Percentiles rank a stretch among this genome's conserved stretches.
phyloP scores from a whole-genome alignment of 2,113 vertebrate species.

The Leiothrix lutea region DNA sequence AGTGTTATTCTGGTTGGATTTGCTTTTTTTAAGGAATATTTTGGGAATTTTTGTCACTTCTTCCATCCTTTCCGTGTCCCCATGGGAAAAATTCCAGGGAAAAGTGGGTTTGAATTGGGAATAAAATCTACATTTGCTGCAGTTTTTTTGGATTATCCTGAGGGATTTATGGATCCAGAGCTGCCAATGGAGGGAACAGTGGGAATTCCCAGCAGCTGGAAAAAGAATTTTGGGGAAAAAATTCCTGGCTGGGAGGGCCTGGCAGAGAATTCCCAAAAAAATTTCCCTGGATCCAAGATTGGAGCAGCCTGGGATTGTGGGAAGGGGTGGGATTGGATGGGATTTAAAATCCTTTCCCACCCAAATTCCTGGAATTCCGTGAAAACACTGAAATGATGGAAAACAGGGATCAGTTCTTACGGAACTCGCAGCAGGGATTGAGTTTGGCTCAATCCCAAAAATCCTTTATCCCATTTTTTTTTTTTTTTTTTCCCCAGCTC shows the following conservation, averaged over 20 bases:
- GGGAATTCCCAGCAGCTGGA: background rate
- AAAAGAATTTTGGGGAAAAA: background rate
- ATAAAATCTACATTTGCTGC: background rate
- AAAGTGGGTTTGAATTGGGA: background rate
- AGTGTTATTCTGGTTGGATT: background rate
- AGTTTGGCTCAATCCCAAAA: background rate
- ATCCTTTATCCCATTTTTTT: background rate
- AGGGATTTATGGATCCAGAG: background rate
- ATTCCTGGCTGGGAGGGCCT: background rate
- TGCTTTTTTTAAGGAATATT: background rate
- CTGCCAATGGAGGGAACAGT: background rate
- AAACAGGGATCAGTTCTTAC: accelerated
- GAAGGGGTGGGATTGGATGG: background rate
- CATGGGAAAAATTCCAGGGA: background rate
- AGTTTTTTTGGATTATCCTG: background rate
- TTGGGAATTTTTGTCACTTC: background rate
- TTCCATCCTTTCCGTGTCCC: accelerated
- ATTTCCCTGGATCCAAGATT: background rate
- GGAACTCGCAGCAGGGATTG: background rate
- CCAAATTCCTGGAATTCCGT: background rate
- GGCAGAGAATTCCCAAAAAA: background rate
- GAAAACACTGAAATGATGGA: background rate
- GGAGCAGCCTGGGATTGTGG: background rate
- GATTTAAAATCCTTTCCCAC: background rate
- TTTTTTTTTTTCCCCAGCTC: too few relatives aligned